These are phyloP conservation scores for Phasia obesa DNA, from an alignment of 2,888 invertebrate species.

Conservation along the genomic window DNA sequence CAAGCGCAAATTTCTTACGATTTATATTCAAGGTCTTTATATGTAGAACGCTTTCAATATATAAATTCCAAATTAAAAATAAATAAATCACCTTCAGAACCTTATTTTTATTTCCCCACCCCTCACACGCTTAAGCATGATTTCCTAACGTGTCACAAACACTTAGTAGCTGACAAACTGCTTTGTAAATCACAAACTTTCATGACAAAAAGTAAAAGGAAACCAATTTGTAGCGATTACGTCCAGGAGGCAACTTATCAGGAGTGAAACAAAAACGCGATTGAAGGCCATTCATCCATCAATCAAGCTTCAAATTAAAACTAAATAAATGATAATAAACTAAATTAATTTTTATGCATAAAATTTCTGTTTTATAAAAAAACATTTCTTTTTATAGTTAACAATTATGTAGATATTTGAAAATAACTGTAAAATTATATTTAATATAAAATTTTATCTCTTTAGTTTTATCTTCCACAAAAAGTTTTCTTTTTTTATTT, in stretches of 20 bases:
- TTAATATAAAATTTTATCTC: conserved; percentile 2
- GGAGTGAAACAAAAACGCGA: conserved; percentile 26
- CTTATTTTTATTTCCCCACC: neutral
- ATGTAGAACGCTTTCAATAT: no score
- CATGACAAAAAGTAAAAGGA: conserved; percentile 42
- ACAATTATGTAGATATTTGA: neutral
- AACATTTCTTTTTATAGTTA: neutral
- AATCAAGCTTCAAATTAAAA: conserved; percentile 40
- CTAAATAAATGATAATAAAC: neutral
- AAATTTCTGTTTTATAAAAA: neutral
- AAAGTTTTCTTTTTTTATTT: neutral
- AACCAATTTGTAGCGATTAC: conserved; percentile 55
- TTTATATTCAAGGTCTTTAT: no score
- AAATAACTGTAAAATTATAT: conserved; percentile 10
- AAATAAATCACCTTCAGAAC: neutral
- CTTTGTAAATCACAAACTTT: conserved; percentile 30
- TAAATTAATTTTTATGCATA: neutral
- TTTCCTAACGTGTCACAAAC: conserved; percentile 39
- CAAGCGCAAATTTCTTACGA: no score
- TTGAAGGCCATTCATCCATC: conserved; percentile 51
- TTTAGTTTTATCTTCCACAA: neutral
- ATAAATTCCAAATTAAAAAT: no score
- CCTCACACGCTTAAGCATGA: neutral
- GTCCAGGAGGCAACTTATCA: conserved; percentile 18
- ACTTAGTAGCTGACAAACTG: conserved; percentile 34